Evolutionary conservation across 2,888 invertebrate species (phyloP), one percentile per base, ranked within the genome.

Genomic region (Lydus trimaculatus): DNA sequence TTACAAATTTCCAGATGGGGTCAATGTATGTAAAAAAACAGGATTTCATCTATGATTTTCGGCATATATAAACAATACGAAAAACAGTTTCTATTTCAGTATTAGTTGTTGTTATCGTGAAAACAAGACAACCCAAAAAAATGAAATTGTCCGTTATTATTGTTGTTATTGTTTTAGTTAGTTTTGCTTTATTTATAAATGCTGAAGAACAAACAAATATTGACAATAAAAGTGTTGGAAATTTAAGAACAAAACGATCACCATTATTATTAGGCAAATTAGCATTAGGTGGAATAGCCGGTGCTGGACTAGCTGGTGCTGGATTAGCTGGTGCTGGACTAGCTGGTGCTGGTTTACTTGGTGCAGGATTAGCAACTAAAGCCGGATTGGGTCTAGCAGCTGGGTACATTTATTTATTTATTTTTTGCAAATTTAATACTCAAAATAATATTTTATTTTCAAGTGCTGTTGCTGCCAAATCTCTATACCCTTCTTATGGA

Each of bases 291-390:
- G 69, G 65, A 1, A 25, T 69, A 8, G 69, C 58, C 9, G 69
- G 69, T 23, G 69, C 69, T 33, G 65, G 65, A 62, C 28, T 69
- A 8, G 69, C 58, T 6, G 69, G 69, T 23, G 69, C 69, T 33
- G 65, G 65, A 62, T 33, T 69, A 8, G 69, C 58, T 6, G 69
- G 69, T 23, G 69, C 69, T 31, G 69, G 64, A 65, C 39, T 64
- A 9, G 69, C 65, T 20, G 69, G 69, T 31, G 68, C 68, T 33
- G 65, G 65, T n/a, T 36, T 69, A 39, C 43, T 63, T 6, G 65
- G 68, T 28, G 68, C 69, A 9, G 65, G 63, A 60, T 23, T 69
- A 20, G 65, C 58, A 9, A 64, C 69, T 28, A 66, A 66, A 33
- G 66, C 63, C 39, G 69, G 61, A 36, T 15, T 61, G 8, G 61